A percentile compares a stretch with the other conserved stretches of the same genome.
Conservation (phyloP, 2,888 invertebrate genomes). For the Drosophila tripunctata region DNA sequence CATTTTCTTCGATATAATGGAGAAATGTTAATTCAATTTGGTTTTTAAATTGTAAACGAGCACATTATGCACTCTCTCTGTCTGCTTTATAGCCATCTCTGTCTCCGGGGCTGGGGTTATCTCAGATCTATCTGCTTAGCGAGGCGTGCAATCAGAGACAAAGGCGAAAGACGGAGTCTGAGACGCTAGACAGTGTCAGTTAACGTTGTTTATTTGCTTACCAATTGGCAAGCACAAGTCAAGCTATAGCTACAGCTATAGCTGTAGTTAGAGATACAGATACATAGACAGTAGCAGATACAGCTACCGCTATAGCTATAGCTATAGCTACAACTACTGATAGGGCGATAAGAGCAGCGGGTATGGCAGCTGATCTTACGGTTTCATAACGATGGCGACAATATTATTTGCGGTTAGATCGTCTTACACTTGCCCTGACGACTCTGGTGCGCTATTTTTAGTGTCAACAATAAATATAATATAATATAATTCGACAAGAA, state of each 20-base stretch:
- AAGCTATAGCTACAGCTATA: slow-evolving; percentile 10
- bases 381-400: slow-evolving; percentile 62
- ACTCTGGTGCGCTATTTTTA: slow-evolving; percentile 17
- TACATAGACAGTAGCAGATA: slow-evolving; percentile 12
- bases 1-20: slow-evolving; percentile 50
- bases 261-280: slow-evolving; percentile 31
- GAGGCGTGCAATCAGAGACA: slow-evolving; percentile 41
- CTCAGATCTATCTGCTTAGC: slow-evolving; percentile 38
- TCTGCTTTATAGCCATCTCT: neutral
- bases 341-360: slow-evolving; percentile 54
- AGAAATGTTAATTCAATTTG: slow-evolving; percentile 54
- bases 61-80: neutral
- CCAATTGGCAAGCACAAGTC: slow-evolving; percentile 60
- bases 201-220: slow-evolving; percentile 70
- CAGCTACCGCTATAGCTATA: slow-evolving; percentile 29
- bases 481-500: too few relatives aligned
- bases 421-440: slow-evolving; percentile 56
- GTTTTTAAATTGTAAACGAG: slow-evolving; percentile 35
- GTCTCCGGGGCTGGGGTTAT: slow-evolving; percentile 27
- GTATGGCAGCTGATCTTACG: slow-evolving; percentile 5
- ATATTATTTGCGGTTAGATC: slow-evolving; percentile 67
- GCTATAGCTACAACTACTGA: slow-evolving; percentile 14
- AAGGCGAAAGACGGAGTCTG: neutral
- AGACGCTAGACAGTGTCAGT: slow-evolving; percentile 6
- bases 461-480: slow-evolving; percentile 19